Conservation (phyloP, 2,888 invertebrate genomes). For the Stegana nigrithorax region DNA sequence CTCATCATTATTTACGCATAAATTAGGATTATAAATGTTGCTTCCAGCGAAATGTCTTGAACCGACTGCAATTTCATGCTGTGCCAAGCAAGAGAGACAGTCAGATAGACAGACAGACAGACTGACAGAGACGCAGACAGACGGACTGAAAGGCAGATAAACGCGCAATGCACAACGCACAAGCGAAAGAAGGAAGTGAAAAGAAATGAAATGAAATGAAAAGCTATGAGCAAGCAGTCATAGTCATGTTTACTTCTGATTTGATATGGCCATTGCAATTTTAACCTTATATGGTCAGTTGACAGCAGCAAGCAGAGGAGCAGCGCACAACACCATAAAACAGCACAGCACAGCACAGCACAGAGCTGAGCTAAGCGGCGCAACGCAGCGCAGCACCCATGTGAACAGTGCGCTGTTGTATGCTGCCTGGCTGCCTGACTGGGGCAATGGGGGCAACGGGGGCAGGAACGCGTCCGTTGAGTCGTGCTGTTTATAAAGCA, state of each 20-base stretch:
- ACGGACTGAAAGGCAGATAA: neutral
- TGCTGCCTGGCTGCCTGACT: neutral
- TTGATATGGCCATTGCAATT: constrained; percentile 36
- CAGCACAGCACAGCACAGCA: neutral
- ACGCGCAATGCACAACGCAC: neutral
- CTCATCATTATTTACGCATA: constrained; percentile 62
- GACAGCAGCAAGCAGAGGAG: neutral
- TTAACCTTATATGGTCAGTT: constrained; percentile 50
- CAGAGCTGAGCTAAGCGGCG: neutral
- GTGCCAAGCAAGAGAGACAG: neutral
- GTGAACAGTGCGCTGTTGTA: neutral
- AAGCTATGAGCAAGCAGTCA: neutral
- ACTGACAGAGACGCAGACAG: constrained; percentile 2
- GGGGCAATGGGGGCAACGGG: neutral
- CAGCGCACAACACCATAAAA: neutral
- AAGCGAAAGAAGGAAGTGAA: neutral
- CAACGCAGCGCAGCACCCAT: neutral
- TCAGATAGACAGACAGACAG: neutral
- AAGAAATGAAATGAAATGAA: too few relatives aligned
- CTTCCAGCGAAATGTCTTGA: neutral
- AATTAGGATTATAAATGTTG: constrained; percentile 51
- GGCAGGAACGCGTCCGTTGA: neutral
- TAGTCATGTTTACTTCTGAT: neutral
- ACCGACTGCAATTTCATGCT: neutral
- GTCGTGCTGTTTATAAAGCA: neutral